Base-by-base conservation (phyloP, 1,140 invertebrate species). In the Ephestia elutella region DNA sequence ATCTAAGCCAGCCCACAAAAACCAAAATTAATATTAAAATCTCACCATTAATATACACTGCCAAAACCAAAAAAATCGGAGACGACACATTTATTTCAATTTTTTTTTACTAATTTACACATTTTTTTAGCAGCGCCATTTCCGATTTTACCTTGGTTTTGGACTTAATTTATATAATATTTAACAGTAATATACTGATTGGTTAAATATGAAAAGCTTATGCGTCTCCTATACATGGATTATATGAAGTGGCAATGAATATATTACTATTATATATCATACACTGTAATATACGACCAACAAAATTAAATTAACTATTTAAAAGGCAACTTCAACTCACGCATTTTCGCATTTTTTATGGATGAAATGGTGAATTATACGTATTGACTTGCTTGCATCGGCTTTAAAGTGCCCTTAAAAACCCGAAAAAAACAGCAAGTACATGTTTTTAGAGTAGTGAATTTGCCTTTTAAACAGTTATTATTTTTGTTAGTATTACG, bases 1-100 rank as follows among this genome's bases (percentile, higher is more conserved):
- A 56, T 60, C 62, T 57, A 60, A 49, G 38, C 57, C 51, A 58
- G 62, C 62, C 62, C 62, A 25, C 54, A 57, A 30, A 59, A 62
- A 55, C 53, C 19, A 56, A 56, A 64, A 56, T 54, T 59, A 54
- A 54, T 54, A 59, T 17, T 60, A 54, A 65, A 61, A 65, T 65
- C 63, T 65, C 63, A 61, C 59, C 58, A 58, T 56, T 60, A 56
- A 54, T 49, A 54, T 57, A 65, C 56, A 60, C 59, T 60, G 50
- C 60, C 56, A 58, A 19, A 28, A 54, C 32, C 63, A 56, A 10
- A 56, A 57, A 51, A 57, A 65, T 25, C 63, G 56, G 48, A 58
- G 30, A 38, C 54, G 32, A 28, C 49, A 11, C 15, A 21, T 56
- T 58, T 57, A 57, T 38, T 66, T n/a, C n/a, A n/a, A n/a, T 49